A percentile compares a stretch with the other conserved stretches of the same genome.
Conservation (phyloP, 2,797 vertebrate species). For the Anas capensis region DNA sequence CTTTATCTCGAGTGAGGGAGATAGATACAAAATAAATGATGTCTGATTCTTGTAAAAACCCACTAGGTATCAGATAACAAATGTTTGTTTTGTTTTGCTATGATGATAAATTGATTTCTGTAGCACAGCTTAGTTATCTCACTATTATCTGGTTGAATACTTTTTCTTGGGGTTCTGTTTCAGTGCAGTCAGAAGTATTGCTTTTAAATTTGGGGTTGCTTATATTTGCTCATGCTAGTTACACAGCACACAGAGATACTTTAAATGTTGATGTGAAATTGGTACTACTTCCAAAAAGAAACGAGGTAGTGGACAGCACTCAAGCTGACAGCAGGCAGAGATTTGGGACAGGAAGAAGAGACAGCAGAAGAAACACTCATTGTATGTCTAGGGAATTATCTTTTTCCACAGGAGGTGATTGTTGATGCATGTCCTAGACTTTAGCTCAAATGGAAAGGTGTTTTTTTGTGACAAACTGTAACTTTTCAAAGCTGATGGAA, state of each 20-base stretch:
- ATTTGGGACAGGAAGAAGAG: not conserved
- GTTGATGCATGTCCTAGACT: conserved; percentile 13
- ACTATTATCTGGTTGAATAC: conserved; percentile 72
- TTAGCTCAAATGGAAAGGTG: not conserved
- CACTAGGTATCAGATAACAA: not conserved
- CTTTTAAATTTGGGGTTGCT: conserved; percentile 44
- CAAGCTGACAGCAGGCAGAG: not conserved
- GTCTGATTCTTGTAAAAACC: conserved; percentile 10
- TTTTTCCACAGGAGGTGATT: conserved; percentile 22
- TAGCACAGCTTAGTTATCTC: conserved; percentile 64
- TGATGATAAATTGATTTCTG: conserved; percentile 64
- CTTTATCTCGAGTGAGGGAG: not conserved
- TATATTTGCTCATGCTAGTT: conserved; percentile 48
- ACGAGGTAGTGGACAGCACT: conserved; percentile 10
- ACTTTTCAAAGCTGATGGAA: conserved; percentile 17
- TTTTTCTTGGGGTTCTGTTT: conserved; percentile 60
- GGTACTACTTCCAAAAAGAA: conserved; percentile 10
- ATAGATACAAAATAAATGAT: conserved; percentile 27
- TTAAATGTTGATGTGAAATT: conserved; percentile 67
- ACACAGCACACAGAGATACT: not conserved
- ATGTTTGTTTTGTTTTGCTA: conserved; percentile 49
- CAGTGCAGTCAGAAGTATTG: conserved; percentile 10
- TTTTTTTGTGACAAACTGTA: conserved; percentile 15
- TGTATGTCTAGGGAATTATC: not conserved
- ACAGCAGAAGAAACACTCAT: conserved; percentile 21